phyloP scores from a whole-genome alignment of 1,140 invertebrate species.

The Orussus abietinus region DNA sequence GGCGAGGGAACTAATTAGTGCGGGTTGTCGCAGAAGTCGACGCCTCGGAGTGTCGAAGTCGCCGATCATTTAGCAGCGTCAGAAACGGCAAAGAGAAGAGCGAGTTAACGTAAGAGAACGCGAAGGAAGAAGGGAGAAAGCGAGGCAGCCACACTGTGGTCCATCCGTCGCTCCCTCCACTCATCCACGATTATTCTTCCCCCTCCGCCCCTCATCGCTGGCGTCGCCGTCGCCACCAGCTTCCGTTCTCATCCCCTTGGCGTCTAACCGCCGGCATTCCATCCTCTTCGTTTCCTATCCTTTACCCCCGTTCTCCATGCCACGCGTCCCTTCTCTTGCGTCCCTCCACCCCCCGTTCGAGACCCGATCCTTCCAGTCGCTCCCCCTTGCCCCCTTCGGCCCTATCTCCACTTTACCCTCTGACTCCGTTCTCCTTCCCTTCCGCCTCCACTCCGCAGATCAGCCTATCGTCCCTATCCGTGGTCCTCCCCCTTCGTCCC shows the following conservation, averaged over 20 bases:
- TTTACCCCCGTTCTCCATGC: background rate
- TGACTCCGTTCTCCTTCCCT: no score
- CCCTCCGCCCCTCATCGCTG: constrained; percentile 9
- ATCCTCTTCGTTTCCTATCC: constrained; percentile 6
- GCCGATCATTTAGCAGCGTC: no score
- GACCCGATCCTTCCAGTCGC: constrained; percentile 13
- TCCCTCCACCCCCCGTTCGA: constrained; percentile 6
- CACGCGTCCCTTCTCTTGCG: constrained; percentile 9
- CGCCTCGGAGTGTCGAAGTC: constrained; percentile 11
- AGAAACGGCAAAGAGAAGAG: no score
- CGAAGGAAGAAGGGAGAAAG: constrained; percentile 7
- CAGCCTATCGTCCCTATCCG: no score
- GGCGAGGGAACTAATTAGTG: no score
- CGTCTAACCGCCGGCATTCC: background rate
- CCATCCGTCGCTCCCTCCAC: constrained; percentile 24
- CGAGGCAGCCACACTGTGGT: constrained; percentile 17
- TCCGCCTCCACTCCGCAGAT: no score
- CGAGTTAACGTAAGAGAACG: no score
- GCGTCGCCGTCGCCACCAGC: constrained; percentile 12
- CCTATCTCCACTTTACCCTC: constrained; percentile 13
- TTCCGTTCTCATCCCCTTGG: constrained; percentile 1
- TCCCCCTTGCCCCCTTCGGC: constrained; percentile 11
- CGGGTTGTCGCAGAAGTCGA: no score
- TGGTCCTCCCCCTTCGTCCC: no score
- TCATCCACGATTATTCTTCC: constrained; percentile 37